Conservation (phyloP, 92 coral and sea anemone species). For the Montipora capitata region DNA sequence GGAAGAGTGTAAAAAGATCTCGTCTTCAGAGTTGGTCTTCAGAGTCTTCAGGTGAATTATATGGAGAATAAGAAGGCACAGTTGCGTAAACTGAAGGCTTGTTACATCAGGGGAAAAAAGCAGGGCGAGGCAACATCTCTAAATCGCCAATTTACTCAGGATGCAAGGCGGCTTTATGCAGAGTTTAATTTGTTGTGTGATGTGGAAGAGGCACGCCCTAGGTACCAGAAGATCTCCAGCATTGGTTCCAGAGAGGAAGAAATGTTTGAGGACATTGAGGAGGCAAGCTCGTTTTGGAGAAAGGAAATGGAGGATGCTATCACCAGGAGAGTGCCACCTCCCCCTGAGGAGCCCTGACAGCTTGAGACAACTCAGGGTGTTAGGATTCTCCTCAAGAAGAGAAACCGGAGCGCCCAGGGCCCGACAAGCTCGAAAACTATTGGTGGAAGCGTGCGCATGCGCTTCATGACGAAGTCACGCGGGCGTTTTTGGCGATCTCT, state of each 20-base stretch:
- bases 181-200: constrained; percentile 9
- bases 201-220: constrained; percentile 15
- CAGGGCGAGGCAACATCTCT: constrained; percentile 49
- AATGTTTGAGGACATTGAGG: constrained; percentile 43
- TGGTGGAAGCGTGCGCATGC: constrained; percentile 66
- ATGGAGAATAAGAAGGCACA: constrained; percentile 43
- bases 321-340: constrained; percentile 36
- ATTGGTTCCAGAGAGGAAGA: background rate
- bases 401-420: constrained; percentile 69
- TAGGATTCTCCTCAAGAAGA: constrained; percentile 23
- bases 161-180: constrained; percentile 20
- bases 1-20: constrained; percentile 3
- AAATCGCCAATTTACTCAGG: constrained; percentile 46
- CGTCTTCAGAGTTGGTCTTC: constrained; percentile 32
- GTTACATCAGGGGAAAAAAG: constrained; percentile 18
- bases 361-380: constrained; percentile 16
- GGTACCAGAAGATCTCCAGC: background rate
- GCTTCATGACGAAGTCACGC: constrained; percentile 46
- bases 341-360: constrained; percentile 39
- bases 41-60: too few relatives aligned
- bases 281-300: constrained; percentile 31
- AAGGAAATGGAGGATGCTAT: constrained; percentile 38
- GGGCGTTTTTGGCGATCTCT: constrained; percentile 21
- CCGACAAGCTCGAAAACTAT: constrained; percentile 50
- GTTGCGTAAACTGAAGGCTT: constrained; percentile 32